Evolutionary conservation across 2,888 invertebrate species (phyloP).

Genomic region (Syritta pipiens): DNA sequence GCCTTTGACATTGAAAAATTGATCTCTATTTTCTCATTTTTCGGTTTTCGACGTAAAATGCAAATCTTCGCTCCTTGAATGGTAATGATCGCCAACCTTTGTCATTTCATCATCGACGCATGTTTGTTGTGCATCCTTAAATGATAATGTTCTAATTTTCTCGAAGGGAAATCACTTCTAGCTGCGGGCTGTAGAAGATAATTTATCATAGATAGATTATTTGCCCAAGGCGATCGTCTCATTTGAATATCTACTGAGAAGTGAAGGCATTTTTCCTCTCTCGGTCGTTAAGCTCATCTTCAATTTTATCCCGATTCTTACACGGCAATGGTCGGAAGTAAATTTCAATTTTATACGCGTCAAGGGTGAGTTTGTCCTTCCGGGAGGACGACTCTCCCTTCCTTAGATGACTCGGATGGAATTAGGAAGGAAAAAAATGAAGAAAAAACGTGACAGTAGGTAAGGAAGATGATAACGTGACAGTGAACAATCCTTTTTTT

Average conservation of each 20-base stretch:
- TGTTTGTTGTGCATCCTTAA: conserved; percentile 27
- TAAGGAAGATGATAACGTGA: conserved; percentile 50
- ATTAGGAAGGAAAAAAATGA: conserved; percentile 33
- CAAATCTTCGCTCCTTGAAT: conserved; percentile 29
- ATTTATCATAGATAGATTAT: conserved; percentile 60
- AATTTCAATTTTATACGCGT: conserved; percentile 52
- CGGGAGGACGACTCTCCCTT: conserved; percentile 28
- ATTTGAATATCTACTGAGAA: conserved; percentile 62
- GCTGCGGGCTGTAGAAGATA: conserved; percentile 54
- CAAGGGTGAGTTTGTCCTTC: conserved; percentile 58
- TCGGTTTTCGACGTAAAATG: conserved; percentile 42
- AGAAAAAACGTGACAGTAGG: conserved; percentile 60
- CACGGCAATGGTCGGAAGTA: conserved; percentile 49
- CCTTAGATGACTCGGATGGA: conserved; percentile 11
- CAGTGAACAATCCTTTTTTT: conserved; percentile 54
- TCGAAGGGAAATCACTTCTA: conserved; percentile 23
- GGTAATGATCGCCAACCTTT: conserved; percentile 50
- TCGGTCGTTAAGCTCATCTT: conserved; percentile 50
- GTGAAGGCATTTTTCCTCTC: conserved; percentile 37
- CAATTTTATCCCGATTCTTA: conserved; percentile 15
- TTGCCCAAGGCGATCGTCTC: conserved; percentile 64
- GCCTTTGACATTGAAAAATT: no score
- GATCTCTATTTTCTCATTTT: no score
- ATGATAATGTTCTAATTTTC: conserved; percentile 42
- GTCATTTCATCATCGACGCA: conserved; percentile 9